A percentile compares a stretch with the other conserved stretches of the same genome.
These are phyloP conservation scores for Halcyon smyrnensis DNA, from an alignment of 2,797 vertebrate species.

Conservation along the genomic window DNA sequence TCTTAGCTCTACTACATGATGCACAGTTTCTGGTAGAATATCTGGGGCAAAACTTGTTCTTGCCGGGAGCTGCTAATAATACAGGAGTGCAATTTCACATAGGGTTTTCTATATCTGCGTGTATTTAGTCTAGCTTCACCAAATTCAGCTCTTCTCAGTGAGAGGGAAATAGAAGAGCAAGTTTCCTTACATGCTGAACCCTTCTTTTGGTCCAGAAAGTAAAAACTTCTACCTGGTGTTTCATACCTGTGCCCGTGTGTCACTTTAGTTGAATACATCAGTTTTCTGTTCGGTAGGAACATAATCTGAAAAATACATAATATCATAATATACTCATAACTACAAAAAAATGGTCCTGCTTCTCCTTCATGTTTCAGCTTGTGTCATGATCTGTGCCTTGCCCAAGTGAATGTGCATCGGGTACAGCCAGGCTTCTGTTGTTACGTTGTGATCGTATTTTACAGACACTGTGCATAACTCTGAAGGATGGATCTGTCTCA, in stretches of 20 bases:
- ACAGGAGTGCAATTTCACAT: neutral
- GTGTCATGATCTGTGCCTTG: neutral
- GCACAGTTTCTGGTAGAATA: neutral
- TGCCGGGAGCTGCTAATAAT: neutral
- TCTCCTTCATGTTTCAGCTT: neutral
- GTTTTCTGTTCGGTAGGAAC: neutral
- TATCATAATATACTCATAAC: neutral
- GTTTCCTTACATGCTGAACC: neutral
- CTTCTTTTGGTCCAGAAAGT: neutral
- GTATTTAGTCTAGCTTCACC: neutral
- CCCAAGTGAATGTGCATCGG: accelerated
- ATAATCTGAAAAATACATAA: neutral
- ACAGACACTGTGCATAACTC: neutral
- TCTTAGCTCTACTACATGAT: neutral
- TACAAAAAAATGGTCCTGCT: neutral
- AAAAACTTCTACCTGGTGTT: neutral
- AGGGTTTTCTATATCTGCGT: accelerated
- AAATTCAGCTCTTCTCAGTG: neutral
- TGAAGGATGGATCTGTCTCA: neutral
- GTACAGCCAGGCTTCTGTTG: too few relatives aligned
- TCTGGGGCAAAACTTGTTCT: neutral
- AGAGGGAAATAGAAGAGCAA: neutral
- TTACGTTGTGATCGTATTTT: neutral
- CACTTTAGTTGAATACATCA: neutral
- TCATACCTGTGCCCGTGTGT: neutral